A percentile compares a stretch with the other conserved stretches of the same genome.
phyloP scores from a whole-genome alignment of 1,140 invertebrate species.

The Drosophila eugracilis region DNA sequence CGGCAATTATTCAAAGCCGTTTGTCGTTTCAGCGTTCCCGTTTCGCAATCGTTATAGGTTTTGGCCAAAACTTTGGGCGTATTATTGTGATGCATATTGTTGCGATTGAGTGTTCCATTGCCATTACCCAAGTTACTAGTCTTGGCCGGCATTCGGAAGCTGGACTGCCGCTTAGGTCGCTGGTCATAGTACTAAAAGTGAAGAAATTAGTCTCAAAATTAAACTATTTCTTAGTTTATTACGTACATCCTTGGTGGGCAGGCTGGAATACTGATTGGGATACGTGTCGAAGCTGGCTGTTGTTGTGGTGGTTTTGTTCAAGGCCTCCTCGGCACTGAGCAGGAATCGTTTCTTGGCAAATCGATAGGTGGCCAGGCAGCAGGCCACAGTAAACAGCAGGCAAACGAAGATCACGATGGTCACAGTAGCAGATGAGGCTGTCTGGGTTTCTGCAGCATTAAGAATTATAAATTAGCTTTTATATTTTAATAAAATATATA shows the following conservation, averaged over 20 bases:
- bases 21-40: conserved; percentile 91
- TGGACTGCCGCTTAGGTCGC: conserved; percentile 86
- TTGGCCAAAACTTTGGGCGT: conserved; percentile 88
- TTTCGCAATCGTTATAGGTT: conserved; percentile 89
- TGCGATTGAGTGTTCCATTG: conserved; percentile 87
- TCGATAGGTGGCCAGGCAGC: conserved; percentile 69
- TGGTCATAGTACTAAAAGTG: conserved; percentile 70
- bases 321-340: conserved; percentile 46
- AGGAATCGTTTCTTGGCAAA: conserved; percentile 52
- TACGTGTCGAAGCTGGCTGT: conserved; percentile 91
- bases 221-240: background rate
- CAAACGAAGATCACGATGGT: conserved; percentile 50
- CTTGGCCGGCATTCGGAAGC: conserved; percentile 86
- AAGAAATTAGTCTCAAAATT: background rate
- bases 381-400: conserved; percentile 56
- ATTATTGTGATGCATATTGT: conserved; percentile 87
- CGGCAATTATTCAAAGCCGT: conserved; percentile 87
- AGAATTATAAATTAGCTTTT: background rate
- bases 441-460: conserved; percentile 45
- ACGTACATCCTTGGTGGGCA: conserved; percentile 90
- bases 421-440: conserved; percentile 60
- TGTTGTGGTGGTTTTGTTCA: conserved; percentile 78
- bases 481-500: no score
- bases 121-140: conserved; percentile 85
- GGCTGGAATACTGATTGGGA: conserved; percentile 93